phyloP scores from a whole-genome alignment of 2,113 vertebrate species.

The Thoracochromis brauschi region DNA sequence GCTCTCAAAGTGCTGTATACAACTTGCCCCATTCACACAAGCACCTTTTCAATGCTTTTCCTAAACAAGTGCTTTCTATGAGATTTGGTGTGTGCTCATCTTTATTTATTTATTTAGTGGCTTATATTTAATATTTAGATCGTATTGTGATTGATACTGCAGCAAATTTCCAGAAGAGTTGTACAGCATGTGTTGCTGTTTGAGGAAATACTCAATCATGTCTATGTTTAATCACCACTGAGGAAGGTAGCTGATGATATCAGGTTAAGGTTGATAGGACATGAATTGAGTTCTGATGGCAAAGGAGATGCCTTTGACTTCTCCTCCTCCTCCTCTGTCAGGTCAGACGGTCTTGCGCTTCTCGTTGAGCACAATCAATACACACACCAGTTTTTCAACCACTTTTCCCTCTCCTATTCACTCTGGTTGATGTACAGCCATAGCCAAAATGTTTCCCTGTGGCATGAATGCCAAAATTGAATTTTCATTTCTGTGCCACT shows the following conservation, averaged over 20 bases:
- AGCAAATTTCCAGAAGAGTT: not conserved
- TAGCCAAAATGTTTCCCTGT: not conserved
- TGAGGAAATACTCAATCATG: not conserved
- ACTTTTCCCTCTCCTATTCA: not conserved
- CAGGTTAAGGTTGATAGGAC: not conserved
- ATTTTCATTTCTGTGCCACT: not conserved
- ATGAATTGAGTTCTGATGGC: constrained; percentile 12
- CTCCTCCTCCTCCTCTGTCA: not conserved
- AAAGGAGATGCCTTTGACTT: constrained; percentile 33
- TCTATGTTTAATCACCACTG: not conserved
- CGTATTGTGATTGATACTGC: not conserved
- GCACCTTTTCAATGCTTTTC: not conserved
- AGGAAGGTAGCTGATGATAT: not conserved
- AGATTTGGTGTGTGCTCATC: not conserved
- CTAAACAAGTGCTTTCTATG: not conserved
- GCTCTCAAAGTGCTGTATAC: not conserved
- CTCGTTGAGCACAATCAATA: constrained; percentile 8
- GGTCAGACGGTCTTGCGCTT: not conserved
- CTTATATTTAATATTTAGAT: not conserved
- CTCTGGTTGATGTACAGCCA: not conserved
- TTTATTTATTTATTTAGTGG: not conserved
- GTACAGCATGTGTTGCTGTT: not conserved
- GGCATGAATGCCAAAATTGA: not conserved
- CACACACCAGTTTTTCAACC: not conserved
- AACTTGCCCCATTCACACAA: not conserved